phyloP scores from a whole-genome alignment of 2,888 invertebrate genomes.

The Calephelis perditalis region DNA sequence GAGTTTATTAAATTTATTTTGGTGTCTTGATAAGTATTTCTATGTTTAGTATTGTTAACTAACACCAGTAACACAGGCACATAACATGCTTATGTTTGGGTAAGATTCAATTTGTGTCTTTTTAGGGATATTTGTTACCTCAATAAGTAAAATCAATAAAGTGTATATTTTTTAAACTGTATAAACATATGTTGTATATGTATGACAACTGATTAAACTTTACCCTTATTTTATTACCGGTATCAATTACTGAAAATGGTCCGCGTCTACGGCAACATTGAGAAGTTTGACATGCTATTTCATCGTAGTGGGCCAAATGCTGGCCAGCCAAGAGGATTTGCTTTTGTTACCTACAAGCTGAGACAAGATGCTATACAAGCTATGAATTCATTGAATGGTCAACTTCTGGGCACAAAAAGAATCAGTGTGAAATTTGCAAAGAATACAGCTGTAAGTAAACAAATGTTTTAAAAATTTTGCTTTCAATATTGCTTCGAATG shows the following conservation, averaged over 20 bases:
- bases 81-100: no score
- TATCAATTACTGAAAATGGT: conserved; percentile 97
- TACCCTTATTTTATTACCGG: conserved; percentile 82
- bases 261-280: conserved; percentile 95
- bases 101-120: no score
- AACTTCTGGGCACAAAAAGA: conserved; percentile 84
- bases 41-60: no score
- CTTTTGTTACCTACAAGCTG: conserved; percentile 91
- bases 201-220: conserved; percentile 42
- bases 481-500: no score
- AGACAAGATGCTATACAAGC: conserved; percentile 84
- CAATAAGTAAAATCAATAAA: neutral
- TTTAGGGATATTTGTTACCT: no score
- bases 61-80: no score
- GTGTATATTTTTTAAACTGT: neutral
- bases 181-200: conserved; percentile 11
- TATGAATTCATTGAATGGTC: conserved; percentile 85
- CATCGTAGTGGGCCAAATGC: conserved; percentile 93
- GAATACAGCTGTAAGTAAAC: conserved; percentile 72
- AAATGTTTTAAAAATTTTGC: no score
- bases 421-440: conserved; percentile 91
- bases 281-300: conserved; percentile 97
- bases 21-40: no score
- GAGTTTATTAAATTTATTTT: no score
- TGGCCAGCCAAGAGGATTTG: conserved; percentile 95